Percentiles rank a stretch among this genome's conserved stretches.
Conservation (phyloP, 2,113 vertebrate species). For the Paradoxurus hermaphroditus region DNA sequence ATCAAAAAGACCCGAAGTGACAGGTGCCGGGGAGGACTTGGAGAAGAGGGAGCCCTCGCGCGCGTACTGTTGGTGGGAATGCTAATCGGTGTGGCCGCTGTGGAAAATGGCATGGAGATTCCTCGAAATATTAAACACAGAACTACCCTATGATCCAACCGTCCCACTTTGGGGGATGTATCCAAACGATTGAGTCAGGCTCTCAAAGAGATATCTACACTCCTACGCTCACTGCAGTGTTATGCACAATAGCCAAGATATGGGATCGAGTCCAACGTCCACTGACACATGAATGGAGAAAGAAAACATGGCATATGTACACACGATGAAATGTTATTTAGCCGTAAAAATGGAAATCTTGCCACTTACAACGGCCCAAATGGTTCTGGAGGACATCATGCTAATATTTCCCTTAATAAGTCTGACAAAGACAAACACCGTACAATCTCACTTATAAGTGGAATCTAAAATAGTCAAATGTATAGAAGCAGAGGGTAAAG, state of each 20-base stretch:
- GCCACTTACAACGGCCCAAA: background rate
- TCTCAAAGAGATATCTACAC: background rate
- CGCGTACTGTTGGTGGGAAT: background rate
- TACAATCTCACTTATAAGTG: background rate
- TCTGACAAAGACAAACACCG: background rate
- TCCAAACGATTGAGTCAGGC: background rate
- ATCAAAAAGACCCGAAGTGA: too few species aligned
- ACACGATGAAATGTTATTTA: background rate
- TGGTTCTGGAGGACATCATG: background rate
- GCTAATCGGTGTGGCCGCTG: background rate
- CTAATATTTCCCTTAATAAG: background rate
- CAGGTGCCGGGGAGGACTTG: background rate
- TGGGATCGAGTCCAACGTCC: too few species aligned
- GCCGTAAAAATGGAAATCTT: background rate
- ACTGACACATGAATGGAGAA: background rate
- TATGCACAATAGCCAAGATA: background rate
- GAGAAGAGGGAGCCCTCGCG: background rate
- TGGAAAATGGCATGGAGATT: background rate
- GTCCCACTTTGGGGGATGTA: background rate
- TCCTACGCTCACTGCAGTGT: accelerated
- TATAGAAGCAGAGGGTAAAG: background rate
- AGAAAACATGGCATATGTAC: background rate
- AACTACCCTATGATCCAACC: accelerated
- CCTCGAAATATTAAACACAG: background rate
- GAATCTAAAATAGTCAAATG: background rate